Evolutionary conservation across 2,113 vertebrate species (phyloP), one percentile per base, ranked within the genome.

Genomic region (Corythornis vintsioides): DNA sequence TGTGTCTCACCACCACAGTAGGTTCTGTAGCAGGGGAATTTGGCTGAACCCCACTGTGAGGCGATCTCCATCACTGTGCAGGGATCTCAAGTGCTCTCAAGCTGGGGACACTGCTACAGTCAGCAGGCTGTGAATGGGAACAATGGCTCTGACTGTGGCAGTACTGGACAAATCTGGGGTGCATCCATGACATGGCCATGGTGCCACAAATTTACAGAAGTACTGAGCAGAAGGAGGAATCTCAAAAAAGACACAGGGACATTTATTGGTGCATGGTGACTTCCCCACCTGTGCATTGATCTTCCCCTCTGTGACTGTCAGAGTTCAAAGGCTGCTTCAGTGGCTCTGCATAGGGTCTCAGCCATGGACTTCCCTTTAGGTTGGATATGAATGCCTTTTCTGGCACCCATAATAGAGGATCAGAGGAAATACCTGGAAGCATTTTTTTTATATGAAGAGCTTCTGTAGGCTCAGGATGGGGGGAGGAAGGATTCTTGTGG

Each of bases 161-260:
- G 25, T 9, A 26, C 38, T 56, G 59, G 35, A 28, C 19, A 48
- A 75, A 61, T 7, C 7, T 1, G 16, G 47, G 4, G 0, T 33
- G 8, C 11, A 1, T n/a, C 56, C 0, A 0, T n/a, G 43, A 15
- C 19, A 9, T 7, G 31, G 47, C 55, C 6, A 2, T 6, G 6
- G 69, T 35, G 45, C 56, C 81, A 48, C 2, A 17, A n/a, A 33
- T 65, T 15, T 35, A 57, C 52, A 56, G 40, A 69, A 47, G 29
- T 8, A 18, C 17, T 26, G 40, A 35, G 21, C 40, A 80, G 55
- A 89, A 48, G 76, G 15, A 45, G 3, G 6, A 6, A 26, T 70
- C 59, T 35, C 22, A 26, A 70, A 38, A 73, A 24, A 33, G 11
- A 19, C 3, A 17, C 0, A 5, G 20, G 47, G 20, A 66, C 29